phyloP scores from a whole-genome alignment of 2,113 vertebrate species.

The Psittacula cyanocephala region DNA sequence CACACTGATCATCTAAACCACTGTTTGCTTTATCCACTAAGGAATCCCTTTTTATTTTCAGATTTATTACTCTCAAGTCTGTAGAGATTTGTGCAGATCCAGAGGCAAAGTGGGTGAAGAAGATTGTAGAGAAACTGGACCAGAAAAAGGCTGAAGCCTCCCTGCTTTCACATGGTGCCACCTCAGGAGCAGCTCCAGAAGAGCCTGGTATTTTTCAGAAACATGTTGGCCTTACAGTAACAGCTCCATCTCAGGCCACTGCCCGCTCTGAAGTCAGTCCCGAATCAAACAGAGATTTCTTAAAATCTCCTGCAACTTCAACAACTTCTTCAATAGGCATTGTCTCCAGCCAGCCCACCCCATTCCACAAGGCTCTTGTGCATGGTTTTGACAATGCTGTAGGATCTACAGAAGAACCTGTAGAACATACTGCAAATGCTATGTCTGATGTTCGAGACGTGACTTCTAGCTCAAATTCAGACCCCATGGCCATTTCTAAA shows the following conservation, averaged over 20 bases:
- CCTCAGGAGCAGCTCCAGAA: neutral
- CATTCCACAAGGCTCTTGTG: neutral
- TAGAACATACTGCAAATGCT: neutral
- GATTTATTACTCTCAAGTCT: neutral
- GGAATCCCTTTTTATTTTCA: neutral
- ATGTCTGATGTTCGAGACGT: accelerated
- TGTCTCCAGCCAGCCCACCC: neutral
- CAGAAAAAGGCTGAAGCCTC: neutral
- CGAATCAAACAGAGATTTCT: neutral
- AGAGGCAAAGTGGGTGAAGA: neutral
- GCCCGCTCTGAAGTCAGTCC: neutral
- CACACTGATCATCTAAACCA: neutral
- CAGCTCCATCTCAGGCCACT: neutral
- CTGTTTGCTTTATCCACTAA: neutral
- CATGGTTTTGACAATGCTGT: neutral
- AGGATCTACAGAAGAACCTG: neutral
- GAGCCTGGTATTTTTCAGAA: neutral
- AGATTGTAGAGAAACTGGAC: neutral
- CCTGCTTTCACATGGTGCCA: accelerated
- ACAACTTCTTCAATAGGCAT: neutral
- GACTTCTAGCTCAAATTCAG: neutral
- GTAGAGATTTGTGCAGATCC: neutral
- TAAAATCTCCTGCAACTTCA: neutral
- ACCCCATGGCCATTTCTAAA: neutral
- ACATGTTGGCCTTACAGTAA: neutral